Conservation (phyloP, 2,113 vertebrate species). For the Junco hyemalis region DNA sequence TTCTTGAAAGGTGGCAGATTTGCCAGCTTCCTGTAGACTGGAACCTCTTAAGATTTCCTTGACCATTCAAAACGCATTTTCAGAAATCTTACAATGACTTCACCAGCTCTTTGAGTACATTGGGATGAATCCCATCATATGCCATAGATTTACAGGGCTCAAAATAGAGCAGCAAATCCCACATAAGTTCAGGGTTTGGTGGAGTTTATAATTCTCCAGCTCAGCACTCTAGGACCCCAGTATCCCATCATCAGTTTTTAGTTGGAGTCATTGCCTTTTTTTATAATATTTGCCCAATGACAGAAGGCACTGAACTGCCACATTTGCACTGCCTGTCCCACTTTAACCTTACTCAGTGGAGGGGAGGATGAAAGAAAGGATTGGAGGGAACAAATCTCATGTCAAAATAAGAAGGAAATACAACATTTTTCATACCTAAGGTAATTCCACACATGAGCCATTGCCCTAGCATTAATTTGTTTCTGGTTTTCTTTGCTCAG, state of each 20-base stretch:
- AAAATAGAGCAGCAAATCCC: not conserved
- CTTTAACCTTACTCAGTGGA: not conserved
- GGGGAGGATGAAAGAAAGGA: not conserved
- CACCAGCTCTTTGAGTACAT: not conserved
- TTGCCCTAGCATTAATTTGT: not conserved
- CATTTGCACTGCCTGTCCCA: not conserved
- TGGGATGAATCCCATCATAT: accelerated
- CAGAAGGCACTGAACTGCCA: not conserved
- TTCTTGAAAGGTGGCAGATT: not conserved
- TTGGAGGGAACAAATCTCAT: not conserved
- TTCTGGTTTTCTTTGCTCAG: not conserved
- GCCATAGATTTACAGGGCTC: not conserved
- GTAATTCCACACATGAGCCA: not conserved
- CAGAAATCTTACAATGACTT: not conserved
- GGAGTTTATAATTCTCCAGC: not conserved
- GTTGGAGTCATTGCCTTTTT: not conserved
- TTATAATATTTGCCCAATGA: not conserved
- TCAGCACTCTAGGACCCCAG: not conserved
- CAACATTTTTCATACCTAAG: not conserved
- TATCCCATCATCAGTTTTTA: not conserved
- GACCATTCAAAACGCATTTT: not conserved
- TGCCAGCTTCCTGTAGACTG: not conserved
- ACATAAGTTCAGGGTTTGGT: not conserved
- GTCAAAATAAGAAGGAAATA: not conserved
- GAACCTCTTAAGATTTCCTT: not conserved